Base-by-base conservation (phyloP, 2,797 vertebrate genomes). In the Sebastes miniatus region DNA sequence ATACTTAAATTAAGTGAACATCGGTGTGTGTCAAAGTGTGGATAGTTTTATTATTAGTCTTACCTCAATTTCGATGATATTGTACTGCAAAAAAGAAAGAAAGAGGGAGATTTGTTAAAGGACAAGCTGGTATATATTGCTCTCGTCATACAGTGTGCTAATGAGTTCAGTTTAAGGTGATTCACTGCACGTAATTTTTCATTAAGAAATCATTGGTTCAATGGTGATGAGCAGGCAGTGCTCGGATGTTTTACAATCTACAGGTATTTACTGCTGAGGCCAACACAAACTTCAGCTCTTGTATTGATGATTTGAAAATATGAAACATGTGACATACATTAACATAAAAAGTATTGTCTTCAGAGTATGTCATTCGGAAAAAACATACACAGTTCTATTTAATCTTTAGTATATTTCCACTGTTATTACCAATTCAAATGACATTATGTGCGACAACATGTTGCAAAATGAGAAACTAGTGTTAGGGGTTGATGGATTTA, bases 1-100 rank as follows among this genome's bases (percentile, higher is more conserved):
- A 34, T 34, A 34, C 32, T 34, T 34, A 34, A 34, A 34, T 34
- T 34, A 34, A 32, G 31, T 32, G 8, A 32, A 0, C 31, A 3
- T 32, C 31, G 3, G 31, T 32, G 31, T 29, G 27, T 32, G 2
- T 22, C 5, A 1, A 59, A 22, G 9, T 25, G 22, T 57, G 3
- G 3, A 50, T 10, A 24, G n/a, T 68, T 54, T 52, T 18, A 3
- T 36, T 1, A 4, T 66, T 10, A 6, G 12, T 47, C 91, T 89
- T 92, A 94, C 93, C 92, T 86, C 58, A 64, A 94, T 54, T 73
- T 83, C 56, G 2, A 95, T 88, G 24, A 64, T 10, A 10, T 83
- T 63, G 32, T 92, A 94, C 93, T 94, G 86, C 22, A 81, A 87
- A 83, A 54, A 80, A 24, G 24, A 24, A 56, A 80, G 2, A 25